phyloP scores from a whole-genome alignment of 2,888 invertebrate species.

The Drosophila stalkeri region DNA sequence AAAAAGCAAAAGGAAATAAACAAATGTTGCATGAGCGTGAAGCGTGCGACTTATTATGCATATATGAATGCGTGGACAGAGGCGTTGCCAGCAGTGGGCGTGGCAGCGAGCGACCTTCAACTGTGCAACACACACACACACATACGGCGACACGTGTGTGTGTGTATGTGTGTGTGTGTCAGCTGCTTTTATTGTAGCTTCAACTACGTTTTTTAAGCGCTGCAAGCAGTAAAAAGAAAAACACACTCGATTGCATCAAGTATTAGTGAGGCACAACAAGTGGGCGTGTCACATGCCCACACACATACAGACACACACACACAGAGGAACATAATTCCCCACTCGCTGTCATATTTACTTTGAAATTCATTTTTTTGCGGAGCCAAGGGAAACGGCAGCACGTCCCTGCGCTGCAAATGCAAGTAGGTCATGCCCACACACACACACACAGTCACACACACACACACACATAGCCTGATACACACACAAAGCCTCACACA shows the following conservation, averaged over 20 bases:
- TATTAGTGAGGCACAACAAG: conserved; percentile 53
- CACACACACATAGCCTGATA: neutral
- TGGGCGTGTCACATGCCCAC: conserved; percentile 47
- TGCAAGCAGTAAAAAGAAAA: conserved; percentile 22
- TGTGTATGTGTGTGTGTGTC: conserved; percentile 8
- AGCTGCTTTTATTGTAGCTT: conserved; percentile 20
- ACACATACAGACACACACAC: conserved; percentile 13
- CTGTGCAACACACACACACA: conserved; percentile 33
- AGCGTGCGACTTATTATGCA: conserved; percentile 43
- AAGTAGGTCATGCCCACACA: conserved; percentile 45
- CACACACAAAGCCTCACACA: conserved; percentile 5
- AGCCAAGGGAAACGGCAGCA: conserved; percentile 12
- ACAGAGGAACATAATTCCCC: conserved; percentile 11
- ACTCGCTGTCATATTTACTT: conserved; percentile 44
- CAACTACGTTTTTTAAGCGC: conserved; percentile 31
- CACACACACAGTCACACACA: neutral
- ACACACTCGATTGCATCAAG: conserved; percentile 43
- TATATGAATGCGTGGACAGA: conserved; percentile 14
- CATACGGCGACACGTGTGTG: neutral
- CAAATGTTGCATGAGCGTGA: conserved; percentile 33
- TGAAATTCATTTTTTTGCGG: conserved; percentile 34
- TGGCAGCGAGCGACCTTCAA: conserved; percentile 41
- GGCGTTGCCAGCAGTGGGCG: neutral
- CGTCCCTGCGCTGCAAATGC: conserved; percentile 33
- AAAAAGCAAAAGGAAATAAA: conserved; percentile 6